Conservation (phyloP, 2,797 vertebrate species). For the Malacoraja senta region DNA sequence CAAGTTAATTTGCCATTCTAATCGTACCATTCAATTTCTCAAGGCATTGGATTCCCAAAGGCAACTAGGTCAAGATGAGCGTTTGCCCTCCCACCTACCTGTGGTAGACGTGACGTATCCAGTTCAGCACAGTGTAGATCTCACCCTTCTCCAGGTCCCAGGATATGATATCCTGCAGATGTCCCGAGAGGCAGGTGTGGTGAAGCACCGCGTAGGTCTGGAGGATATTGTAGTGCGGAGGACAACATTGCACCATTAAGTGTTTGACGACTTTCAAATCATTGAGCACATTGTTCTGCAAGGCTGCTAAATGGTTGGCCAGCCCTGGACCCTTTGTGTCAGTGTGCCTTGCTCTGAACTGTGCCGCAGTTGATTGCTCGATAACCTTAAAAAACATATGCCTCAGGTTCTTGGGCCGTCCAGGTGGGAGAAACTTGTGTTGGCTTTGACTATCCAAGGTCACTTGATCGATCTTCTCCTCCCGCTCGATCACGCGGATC, state of each 20-base stretch:
- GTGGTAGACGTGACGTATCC: constrained; percentile 75
- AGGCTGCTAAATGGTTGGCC: constrained; percentile 69
- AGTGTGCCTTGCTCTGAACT: constrained; percentile 41
- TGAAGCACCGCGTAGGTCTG: constrained; percentile 66
- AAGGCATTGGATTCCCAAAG: too few species aligned
- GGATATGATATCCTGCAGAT: constrained; percentile 73
- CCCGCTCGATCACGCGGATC: constrained; percentile 82
- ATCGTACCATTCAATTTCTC: background rate
- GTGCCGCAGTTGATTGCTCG: constrained; percentile 62
- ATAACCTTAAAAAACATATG: constrained; percentile 73
- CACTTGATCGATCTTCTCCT: constrained; percentile 67
- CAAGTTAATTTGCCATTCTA: background rate
- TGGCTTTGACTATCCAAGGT: constrained; percentile 55
- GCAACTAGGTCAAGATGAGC: too few species aligned
- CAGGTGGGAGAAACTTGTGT: constrained; percentile 60
- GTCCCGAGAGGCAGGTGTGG: constrained; percentile 67
- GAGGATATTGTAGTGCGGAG: constrained; percentile 73
- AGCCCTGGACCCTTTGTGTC: constrained; percentile 58
- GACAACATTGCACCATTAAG: constrained; percentile 82
- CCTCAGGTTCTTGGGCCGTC: constrained; percentile 79
- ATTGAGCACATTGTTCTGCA: constrained; percentile 71
- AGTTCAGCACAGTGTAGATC: constrained; percentile 82
- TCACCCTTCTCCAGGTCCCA: constrained; percentile 81
- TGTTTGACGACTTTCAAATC: constrained; percentile 76
- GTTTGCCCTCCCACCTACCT: constrained; percentile 62